Conservation (phyloP, 2,888 invertebrate genomes). For the Siphlonurus alternatus region DNA sequence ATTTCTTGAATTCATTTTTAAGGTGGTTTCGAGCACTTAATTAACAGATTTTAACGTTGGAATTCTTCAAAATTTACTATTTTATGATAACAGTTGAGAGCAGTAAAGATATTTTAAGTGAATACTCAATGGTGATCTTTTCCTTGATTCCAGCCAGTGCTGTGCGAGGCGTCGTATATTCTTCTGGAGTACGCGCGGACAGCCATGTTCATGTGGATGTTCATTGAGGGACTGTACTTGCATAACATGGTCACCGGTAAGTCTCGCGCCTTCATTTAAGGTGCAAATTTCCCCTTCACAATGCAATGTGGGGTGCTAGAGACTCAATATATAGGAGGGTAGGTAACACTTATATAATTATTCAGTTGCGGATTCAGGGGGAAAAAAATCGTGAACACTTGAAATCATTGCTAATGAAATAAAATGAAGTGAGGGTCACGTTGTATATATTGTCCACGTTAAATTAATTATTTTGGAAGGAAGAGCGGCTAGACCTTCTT, state of each 20-base stretch:
- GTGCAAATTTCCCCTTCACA: background rate
- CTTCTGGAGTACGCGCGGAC: slow-evolving; percentile 77
- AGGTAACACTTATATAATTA: background rate
- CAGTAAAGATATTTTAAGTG: too few species aligned
- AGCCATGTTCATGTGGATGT: slow-evolving; percentile 94
- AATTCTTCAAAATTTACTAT: too few species aligned
- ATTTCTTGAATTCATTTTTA: too few species aligned
- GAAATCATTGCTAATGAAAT: too few species aligned
- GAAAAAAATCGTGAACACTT: too few species aligned
- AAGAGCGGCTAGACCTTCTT: slow-evolving; percentile 4
- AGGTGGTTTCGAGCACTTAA: too few species aligned
- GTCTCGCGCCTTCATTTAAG: background rate
- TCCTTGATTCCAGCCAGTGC: slow-evolving; percentile 40
- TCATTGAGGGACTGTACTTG: slow-evolving; percentile 81
- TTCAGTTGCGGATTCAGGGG: background rate
- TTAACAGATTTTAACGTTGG: too few species aligned
- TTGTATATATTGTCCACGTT: too few species aligned
- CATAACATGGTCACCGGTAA: slow-evolving; percentile 64
- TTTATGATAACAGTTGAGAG: too few species aligned
- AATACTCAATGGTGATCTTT: too few species aligned
- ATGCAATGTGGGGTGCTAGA: background rate
- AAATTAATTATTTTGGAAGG: background rate
- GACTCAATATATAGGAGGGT: background rate
- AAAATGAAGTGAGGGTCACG: too few species aligned
- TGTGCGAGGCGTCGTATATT: slow-evolving; percentile 64